Evolutionary conservation across 2,888 invertebrate species (phyloP).

Genomic region (Saturnia pavonia): DNA sequence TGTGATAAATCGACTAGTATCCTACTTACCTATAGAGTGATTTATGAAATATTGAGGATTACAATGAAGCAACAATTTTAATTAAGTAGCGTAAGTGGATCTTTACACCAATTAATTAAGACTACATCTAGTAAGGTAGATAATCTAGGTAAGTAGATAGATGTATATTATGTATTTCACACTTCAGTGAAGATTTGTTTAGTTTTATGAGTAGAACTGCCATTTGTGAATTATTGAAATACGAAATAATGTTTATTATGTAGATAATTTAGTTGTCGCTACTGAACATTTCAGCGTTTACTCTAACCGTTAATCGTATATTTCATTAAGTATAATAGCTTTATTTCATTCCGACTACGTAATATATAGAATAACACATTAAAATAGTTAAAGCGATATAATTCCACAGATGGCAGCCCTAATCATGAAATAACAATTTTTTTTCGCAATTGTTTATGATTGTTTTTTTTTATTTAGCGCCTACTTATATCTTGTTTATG

Average conservation of each 20-base stretch:
- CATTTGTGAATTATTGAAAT: background rate
- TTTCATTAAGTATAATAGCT: background rate
- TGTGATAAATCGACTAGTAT: slow-evolving; percentile 52
- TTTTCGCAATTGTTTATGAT: background rate
- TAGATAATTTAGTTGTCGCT: background rate
- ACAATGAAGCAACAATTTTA: slow-evolving; percentile 44
- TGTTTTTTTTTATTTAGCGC: no score
- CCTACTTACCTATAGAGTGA: slow-evolving; percentile 39
- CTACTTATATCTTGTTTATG: no score
- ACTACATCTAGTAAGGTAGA: slow-evolving; percentile 68
- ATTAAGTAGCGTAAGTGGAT: slow-evolving; percentile 70
- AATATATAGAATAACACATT: background rate
- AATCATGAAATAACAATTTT: background rate
- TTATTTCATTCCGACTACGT: background rate
- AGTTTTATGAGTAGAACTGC: background rate
- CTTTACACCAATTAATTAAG: slow-evolving; percentile 81
- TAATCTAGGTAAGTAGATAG: slow-evolving; percentile 54
- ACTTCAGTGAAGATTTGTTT: slow-evolving; percentile 26
- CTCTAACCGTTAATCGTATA: background rate
- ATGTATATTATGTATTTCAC: slow-evolving; percentile 64
- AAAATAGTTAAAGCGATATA: background rate
- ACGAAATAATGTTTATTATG: background rate
- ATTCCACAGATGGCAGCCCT: background rate
- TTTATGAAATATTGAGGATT: slow-evolving; percentile 37
- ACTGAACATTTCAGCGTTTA: background rate